These are phyloP conservation scores for Callocephalon fimbriatum DNA, from an alignment of 2,113 vertebrate genomes.

Conservation along the genomic window DNA sequence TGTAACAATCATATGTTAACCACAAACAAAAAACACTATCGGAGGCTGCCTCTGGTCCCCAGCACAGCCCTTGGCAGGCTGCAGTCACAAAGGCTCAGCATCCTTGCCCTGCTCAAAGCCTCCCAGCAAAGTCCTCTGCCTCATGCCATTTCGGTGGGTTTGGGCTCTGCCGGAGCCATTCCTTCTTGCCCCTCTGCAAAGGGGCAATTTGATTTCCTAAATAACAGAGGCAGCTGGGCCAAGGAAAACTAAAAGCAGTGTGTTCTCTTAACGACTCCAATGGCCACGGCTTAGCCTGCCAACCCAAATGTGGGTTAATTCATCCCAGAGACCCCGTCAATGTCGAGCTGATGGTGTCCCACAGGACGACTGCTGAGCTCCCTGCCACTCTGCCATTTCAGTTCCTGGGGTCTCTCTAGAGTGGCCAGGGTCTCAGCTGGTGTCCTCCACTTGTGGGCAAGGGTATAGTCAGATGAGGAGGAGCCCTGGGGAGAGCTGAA, in stretches of 20 bases:
- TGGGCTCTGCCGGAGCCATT: background rate
- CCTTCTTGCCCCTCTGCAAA: background rate
- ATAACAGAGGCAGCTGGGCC: slow-evolving; percentile 36
- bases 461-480: accelerated
- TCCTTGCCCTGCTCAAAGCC: background rate
- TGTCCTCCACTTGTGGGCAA: background rate
- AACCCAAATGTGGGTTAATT: slow-evolving; percentile 16
- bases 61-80: slow-evolving; percentile 8
- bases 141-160: background rate
- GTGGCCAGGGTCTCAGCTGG: background rate
- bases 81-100: background rate
- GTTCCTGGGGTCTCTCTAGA: background rate
- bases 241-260: slow-evolving; percentile 65
- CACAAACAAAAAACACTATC: background rate
- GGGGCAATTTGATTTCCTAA: slow-evolving; percentile 56
- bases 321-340: slow-evolving; percentile 19
- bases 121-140: background rate
- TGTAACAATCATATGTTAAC: slow-evolving; percentile 45
- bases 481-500: background rate
- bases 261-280: slow-evolving; percentile 16
- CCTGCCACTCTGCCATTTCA: background rate
- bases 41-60: slow-evolving; percentile 4
- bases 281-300: slow-evolving; percentile 18
- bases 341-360: background rate
- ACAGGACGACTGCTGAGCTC: background rate